Percentiles rank a stretch among this genome's conserved stretches.
phyloP scores from a whole-genome alignment of 2,797 vertebrate genomes.

The Mus spretus region DNA sequence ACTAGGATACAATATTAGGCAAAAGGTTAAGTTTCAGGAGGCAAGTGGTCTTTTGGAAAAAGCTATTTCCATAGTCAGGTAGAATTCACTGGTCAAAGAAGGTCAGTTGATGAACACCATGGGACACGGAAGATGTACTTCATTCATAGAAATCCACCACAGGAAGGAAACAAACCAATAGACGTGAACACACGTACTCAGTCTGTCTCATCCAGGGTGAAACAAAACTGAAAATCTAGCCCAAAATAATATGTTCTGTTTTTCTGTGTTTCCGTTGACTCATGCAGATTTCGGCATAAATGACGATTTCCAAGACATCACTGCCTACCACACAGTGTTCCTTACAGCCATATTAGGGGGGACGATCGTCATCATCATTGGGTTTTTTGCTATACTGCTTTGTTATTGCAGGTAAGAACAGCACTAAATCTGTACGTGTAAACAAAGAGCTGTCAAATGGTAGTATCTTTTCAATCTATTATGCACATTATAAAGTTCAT shows the following conservation, averaged over 20 bases:
- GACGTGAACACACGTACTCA: neutral
- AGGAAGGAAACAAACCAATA: neutral
- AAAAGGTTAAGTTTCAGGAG: neutral
- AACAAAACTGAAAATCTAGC: neutral
- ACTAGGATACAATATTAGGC: neutral
- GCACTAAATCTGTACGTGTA: neutral
- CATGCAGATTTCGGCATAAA: constrained; percentile 85
- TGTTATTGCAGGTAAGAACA: constrained; percentile 91
- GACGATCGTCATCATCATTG: constrained; percentile 89
- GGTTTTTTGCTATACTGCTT: constrained; percentile 91
- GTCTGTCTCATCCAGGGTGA: neutral
- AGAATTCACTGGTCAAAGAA: neutral
- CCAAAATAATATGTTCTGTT: constrained; percentile 20
- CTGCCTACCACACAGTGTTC: constrained; percentile 91
- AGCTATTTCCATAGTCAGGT: neutral
- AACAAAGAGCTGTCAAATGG: neutral
- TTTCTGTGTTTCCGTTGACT: constrained; percentile 73
- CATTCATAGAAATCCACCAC: neutral
- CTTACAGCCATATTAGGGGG: constrained; percentile 92
- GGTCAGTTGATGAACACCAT: neutral
- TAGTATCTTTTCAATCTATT: neutral
- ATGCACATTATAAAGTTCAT: neutral
- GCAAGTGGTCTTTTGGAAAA: neutral
- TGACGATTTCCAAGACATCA: constrained; percentile 90
- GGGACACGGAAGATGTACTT: rapidly evolving